Percentiles rank a stretch among this genome's conserved stretches.
These are phyloP conservation scores for Bilobella aurantiaca DNA, from an alignment of 1,140 invertebrate species.

Conservation along the genomic window DNA sequence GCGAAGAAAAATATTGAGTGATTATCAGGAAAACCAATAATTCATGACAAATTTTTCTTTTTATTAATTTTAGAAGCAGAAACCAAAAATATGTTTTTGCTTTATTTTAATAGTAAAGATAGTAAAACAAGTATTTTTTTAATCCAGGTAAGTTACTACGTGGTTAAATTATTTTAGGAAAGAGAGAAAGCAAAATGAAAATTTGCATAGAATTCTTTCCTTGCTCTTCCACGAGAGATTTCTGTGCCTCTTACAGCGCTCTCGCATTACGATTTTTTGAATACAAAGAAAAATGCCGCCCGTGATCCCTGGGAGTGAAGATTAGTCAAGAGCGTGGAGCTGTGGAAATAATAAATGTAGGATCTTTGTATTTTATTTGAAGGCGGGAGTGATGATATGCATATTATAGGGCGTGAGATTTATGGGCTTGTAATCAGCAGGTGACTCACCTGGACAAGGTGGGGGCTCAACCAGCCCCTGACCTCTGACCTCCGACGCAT, in stretches of 20 bases:
- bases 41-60: too few relatives aligned
- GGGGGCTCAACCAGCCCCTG: constrained; percentile 21
- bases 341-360: constrained; percentile 34
- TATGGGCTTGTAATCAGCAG: constrained; percentile 33
- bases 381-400: constrained; percentile 34
- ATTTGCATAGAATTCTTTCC: too few relatives aligned
- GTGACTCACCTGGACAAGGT: constrained; percentile 24
- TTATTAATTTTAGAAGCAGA: too few relatives aligned
- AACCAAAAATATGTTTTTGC: too few relatives aligned
- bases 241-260: too few relatives aligned
- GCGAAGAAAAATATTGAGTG: too few relatives aligned
- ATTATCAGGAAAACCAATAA: too few relatives aligned
- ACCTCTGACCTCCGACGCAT: constrained; percentile 30
- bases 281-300: neutral
- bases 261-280: neutral
- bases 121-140: too few relatives aligned
- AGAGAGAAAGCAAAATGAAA: constrained; percentile 4
- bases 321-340: constrained; percentile 13
- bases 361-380: constrained; percentile 1
- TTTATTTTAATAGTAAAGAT: too few relatives aligned
- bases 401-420: constrained; percentile 31
- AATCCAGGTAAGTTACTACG: too few relatives aligned
- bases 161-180: too few relatives aligned
- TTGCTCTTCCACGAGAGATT: too few relatives aligned
- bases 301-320: neutral